Evolutionary conservation across 2,888 invertebrate genomes (phyloP), one percentile per base, ranked within the genome.

Genomic region (Lamellibrachia satsuma): DNA sequence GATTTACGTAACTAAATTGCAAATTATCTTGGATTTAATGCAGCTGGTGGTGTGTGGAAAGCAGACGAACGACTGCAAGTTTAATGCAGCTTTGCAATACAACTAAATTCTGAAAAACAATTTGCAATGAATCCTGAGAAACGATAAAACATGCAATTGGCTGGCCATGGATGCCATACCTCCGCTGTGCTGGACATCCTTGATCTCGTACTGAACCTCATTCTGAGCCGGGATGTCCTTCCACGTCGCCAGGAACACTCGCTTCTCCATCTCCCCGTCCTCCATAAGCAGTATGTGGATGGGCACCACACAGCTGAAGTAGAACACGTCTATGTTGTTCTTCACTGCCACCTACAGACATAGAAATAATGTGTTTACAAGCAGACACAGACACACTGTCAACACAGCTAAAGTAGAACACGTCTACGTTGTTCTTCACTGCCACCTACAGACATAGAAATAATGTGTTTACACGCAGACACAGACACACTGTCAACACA

Each of bases 181-280:
- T 92, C 96, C 96, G 94, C 95, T 96, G 93, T 96, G 96, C 92
- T 96, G 96, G 7, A 96, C 97, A 96, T 98, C 98, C 94, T 97
- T 97, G 22, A 99, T 97, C 0, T 98, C 98, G 96, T 98, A 99
- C 96, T 99, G 99, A 60, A 98, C 97, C 97, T 99, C 99, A 97
- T 99, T 99, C 94, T 98, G 98, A 11, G 99, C 98, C 0, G 99
- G 99, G 95, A 99, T 99, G 95, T 99, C 99, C 97, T 99, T 99
- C 99, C 99, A 99, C 6, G 99, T 99, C 93, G 99, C 98, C 94
- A 99, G 97, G 97, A 99, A 99, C 15, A 99, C 98, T 91, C 99
- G 97, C 96, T 99, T 99, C 96, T 99, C 99, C 96, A 99, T 98
- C 96, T 99, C 98, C 0, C 99, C 99, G 96, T 99, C 99, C 96